These are phyloP conservation scores for Phoeniculus purpureus DNA, from an alignment of 2,797 vertebrate species.

Conservation along the genomic window DNA sequence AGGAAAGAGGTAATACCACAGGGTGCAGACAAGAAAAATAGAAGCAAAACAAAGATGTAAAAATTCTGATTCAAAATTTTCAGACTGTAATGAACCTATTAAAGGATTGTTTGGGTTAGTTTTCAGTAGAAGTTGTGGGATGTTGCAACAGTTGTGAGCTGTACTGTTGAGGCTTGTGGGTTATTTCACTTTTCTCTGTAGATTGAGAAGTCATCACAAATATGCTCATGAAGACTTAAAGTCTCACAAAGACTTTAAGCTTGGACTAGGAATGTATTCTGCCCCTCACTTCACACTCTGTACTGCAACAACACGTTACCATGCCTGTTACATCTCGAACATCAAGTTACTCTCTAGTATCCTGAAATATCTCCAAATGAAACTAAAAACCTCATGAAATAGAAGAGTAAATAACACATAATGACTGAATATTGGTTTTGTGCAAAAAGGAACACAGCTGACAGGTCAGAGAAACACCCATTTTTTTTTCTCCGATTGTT, in stretches of 20 bases:
- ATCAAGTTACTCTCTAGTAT: not conserved
- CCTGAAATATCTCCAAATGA: not conserved
- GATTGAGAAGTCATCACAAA: not conserved
- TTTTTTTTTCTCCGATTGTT: no score
- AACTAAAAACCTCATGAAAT: not conserved
- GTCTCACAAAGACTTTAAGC: not conserved
- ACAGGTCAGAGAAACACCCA: not conserved
- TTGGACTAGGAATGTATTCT: not conserved
- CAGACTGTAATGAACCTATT: conserved; percentile 30
- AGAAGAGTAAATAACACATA: not conserved
- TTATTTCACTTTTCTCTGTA: not conserved
- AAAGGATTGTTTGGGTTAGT: conserved; percentile 34
- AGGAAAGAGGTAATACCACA: conserved; percentile 46
- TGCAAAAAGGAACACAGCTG: not conserved
- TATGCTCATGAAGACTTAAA: not conserved
- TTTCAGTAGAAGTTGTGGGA: conserved; percentile 42
- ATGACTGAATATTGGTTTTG: not conserved
- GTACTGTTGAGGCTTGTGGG: not conserved
- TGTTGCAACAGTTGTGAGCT: not conserved
- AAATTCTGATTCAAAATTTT: conserved; percentile 43
- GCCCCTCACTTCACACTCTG: not conserved
- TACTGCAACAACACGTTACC: not conserved
- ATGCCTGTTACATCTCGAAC: not conserved
- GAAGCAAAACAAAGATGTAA: conserved; percentile 46
- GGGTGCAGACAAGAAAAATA: conserved; percentile 50